phyloP scores from a whole-genome alignment of 2,797 vertebrate genomes.

The Garrulus glandarius region DNA sequence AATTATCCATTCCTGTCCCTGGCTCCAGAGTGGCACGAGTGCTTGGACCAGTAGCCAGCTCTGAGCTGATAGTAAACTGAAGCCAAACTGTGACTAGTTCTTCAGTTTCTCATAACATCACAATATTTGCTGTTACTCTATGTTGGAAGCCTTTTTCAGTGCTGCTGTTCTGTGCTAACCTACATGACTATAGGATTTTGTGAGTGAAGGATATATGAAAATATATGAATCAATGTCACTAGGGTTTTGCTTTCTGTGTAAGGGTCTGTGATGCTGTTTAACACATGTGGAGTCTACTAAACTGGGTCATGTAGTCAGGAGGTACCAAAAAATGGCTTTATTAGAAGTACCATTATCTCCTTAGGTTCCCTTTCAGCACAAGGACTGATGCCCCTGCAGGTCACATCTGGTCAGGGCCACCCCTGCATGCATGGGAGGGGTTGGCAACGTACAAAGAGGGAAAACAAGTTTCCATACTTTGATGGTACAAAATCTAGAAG shows the following conservation, averaged over 20 bases:
- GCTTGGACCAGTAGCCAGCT: neutral
- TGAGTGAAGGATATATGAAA: neutral
- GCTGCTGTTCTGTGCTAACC: neutral
- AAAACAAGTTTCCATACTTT: neutral
- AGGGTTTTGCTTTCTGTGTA: neutral
- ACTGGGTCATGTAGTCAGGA: neutral
- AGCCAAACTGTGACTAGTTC: neutral
- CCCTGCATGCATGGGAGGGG: neutral
- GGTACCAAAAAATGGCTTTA: neutral
- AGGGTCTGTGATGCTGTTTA: neutral
- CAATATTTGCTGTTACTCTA: neutral
- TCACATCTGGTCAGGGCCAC: neutral
- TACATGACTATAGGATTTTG: accelerated
- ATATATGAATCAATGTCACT: accelerated
- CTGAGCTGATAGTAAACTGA: neutral
- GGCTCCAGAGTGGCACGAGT: neutral
- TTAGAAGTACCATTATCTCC: neutral
- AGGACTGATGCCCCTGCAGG: neutral
- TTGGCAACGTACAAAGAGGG: neutral
- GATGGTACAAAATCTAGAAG: neutral
- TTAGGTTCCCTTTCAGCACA: neutral
- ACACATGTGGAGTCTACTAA: neutral
- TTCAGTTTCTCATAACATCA: neutral
- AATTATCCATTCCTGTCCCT: neutral
- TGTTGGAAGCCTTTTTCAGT: neutral